Percentiles rank a stretch among this genome's conserved stretches.
Conservation (phyloP, 2,888 invertebrate species). For the Polydrusus cervinus region DNA sequence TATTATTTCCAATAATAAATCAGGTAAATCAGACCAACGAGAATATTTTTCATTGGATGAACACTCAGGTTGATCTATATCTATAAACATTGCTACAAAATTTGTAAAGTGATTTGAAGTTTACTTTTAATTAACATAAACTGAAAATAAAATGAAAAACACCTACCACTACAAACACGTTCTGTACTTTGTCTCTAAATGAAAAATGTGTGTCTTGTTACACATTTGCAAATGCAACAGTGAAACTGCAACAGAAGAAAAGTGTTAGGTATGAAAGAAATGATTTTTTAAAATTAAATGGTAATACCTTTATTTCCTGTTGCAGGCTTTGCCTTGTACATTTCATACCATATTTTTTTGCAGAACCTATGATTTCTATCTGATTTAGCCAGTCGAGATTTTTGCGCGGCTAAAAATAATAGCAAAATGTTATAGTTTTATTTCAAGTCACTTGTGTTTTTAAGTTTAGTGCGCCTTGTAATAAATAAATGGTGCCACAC, state of each 20-base stretch:
- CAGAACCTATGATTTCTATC: slow-evolving; percentile 68
- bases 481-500: neutral
- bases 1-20: slow-evolving; percentile 82
- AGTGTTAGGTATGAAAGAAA: slow-evolving; percentile 24
- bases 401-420: slow-evolving; percentile 52
- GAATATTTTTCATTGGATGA: slow-evolving; percentile 71
- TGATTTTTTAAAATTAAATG: slow-evolving; percentile 4
- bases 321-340: slow-evolving; percentile 60
- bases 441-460: neutral
- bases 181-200: slow-evolving; percentile 19
- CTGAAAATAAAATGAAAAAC: slow-evolving; percentile 28
- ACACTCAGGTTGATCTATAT: slow-evolving; percentile 67
- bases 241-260: slow-evolving; percentile 44
- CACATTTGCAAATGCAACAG: slow-evolving; percentile 27
- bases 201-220: slow-evolving; percentile 33
- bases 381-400: slow-evolving; percentile 55
- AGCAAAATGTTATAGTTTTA: neutral
- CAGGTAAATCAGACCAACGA: slow-evolving; percentile 80
- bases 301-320: slow-evolving; percentile 40
- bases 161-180: slow-evolving; percentile 51
- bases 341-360: slow-evolving; percentile 66
- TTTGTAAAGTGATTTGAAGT: slow-evolving; percentile 7
- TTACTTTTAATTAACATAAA: neutral
- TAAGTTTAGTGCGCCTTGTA: neutral
- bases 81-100: slow-evolving; percentile 66